A percentile compares a stretch with the other conserved stretches of the same genome.
Conservation (phyloP, 2,113 vertebrate species). For the Brevimyrus niger region DNA sequence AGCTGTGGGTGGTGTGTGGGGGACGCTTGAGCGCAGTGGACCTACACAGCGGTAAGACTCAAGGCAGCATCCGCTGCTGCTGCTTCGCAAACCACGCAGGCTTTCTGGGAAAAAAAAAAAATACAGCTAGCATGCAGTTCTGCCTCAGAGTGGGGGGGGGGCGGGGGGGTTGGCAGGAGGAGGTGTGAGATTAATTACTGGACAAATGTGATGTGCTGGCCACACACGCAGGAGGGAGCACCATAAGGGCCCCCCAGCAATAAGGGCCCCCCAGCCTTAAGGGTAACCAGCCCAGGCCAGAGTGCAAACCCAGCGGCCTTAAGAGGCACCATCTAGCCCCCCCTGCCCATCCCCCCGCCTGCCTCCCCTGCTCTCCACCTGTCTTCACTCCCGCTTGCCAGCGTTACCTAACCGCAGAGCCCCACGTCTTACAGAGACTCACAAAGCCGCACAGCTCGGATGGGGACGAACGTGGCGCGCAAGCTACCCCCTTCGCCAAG, state of each 20-base stretch:
- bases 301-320: not conserved
- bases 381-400: not conserved
- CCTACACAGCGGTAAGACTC: not conserved
- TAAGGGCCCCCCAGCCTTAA: not conserved
- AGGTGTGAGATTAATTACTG: not conserved
- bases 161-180: not conserved
- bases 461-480: not conserved
- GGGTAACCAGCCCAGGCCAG: not conserved
- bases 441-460: not conserved
- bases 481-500: not conserved
- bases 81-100: conserved; percentile 1
- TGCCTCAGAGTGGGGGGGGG: not conserved
- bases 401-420: not conserved
- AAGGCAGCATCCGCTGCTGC: not conserved
- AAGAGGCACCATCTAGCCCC: not conserved
- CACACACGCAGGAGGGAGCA: not conserved
- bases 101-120: conserved; percentile 9
- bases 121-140: not conserved
- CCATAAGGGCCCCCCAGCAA: not conserved
- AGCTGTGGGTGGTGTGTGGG: not conserved
- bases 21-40: not conserved
- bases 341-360: not conserved
- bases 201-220: not conserved
- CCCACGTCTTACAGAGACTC: not conserved
- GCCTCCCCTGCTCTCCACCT: not conserved